phyloP scores from a whole-genome alignment of 2,888 invertebrate genomes.

The Norana najaformis region DNA sequence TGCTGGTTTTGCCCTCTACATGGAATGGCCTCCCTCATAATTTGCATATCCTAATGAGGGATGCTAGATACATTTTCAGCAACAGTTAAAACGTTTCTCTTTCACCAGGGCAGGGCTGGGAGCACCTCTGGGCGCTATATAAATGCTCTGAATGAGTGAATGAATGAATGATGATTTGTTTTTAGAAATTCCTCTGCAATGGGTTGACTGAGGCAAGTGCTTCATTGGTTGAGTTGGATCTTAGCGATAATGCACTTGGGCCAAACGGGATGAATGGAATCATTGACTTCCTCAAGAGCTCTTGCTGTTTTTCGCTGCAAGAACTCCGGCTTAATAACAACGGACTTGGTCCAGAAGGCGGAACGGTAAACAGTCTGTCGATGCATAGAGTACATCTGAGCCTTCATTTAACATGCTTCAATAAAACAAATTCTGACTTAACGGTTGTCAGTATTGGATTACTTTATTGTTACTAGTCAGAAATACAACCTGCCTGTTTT shows the following conservation, averaged over 20 bases:
- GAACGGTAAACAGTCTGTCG: conserved; percentile 65
- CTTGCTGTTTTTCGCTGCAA: conserved; percentile 80
- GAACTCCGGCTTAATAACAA: conserved; percentile 88
- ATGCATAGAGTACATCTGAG: background rate
- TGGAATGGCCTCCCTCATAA: no score
- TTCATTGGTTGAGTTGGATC: conserved; percentile 79
- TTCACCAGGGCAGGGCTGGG: no score
- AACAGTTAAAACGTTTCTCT: no score
- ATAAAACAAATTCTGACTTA: no score
- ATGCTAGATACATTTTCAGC: no score
- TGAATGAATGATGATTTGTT: no score
- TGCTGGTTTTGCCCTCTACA: no score
- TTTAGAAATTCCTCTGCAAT: conserved; percentile 73
- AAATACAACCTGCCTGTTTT: background rate
- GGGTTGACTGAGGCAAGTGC: conserved; percentile 82
- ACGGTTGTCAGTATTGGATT: no score
- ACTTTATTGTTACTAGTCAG: background rate
- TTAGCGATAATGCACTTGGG: conserved; percentile 96
- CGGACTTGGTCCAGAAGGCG: conserved; percentile 89
- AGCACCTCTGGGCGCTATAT: no score
- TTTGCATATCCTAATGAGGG: no score
- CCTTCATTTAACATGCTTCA: background rate
- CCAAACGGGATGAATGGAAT: conserved; percentile 49
- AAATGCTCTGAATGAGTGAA: no score
- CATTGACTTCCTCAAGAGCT: conserved; percentile 75